Base-by-base conservation (phyloP, 92 coral and sea anemone species). In the Zoanthus solanderi region DNA sequence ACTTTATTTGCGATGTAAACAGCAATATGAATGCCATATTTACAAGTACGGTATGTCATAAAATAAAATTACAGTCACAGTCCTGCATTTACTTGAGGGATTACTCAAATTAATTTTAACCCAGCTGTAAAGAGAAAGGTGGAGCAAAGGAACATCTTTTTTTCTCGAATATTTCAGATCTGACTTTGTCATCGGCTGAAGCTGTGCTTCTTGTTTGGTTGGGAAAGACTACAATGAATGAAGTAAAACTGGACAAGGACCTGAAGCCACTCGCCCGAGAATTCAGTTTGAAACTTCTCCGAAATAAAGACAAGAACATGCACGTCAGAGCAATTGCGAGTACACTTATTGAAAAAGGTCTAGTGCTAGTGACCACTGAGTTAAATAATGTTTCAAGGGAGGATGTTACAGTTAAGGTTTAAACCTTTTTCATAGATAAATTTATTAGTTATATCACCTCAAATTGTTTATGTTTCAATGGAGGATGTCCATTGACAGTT, bases 141-240 rank as follows among this genome's bases (percentile, higher is more conserved):
- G 68, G 68, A 61, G 68, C 68, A 61, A 61, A 61, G 68, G 68
- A 61, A 61, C 68, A 61, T 61, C 73, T 68, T 68, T 68, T 68
- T 68, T 68, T 61, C 68, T 61, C 68, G 68, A 68, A 68, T 68
- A 32, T 68, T 68, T 68, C 73, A 68, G 73, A 68, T 68, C 73
- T 89, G 50, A 81, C 83, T 54, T 86, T 85, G 78, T 18, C 75
- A 42, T 71, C 87, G 34, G 88, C 88, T 76, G 89, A 91, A 75
- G 84, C 94, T 67, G 79, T 87, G 69, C 72, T 91, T 11, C 48
- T 91, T 69, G 91, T 84, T 46, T 87, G 84, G 80, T 31, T 87
- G 79, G 88, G 75, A 6, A 88, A 87, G 61, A 63, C 86, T 11
- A 6, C 89, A 23, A 47, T 91, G 28, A 65, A 77, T 42, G 91